Conservation (phyloP, 2,113 vertebrate genomes). For the Brachyhypopomus occidentalis region DNA sequence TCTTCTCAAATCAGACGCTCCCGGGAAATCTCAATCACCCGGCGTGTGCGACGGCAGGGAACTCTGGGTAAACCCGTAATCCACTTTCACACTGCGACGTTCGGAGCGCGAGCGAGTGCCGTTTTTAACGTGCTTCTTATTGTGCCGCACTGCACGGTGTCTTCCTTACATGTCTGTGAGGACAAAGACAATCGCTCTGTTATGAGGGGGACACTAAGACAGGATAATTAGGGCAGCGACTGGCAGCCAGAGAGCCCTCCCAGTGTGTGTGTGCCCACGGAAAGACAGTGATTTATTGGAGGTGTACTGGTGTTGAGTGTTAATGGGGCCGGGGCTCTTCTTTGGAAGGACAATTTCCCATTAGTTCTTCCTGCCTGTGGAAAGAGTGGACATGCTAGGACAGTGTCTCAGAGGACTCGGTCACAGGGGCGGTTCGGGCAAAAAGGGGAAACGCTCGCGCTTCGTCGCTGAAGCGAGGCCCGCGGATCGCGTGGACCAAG, state of each 20-base stretch:
- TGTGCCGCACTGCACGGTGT: too few species aligned
- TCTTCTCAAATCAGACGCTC: slow-evolving; percentile 5
- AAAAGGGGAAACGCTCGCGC: not conserved
- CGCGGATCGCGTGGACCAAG: not conserved
- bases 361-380: not conserved
- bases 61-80: not conserved
- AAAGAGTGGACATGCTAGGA: not conserved
- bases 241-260: slow-evolving; percentile 3
- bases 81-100: not conserved
- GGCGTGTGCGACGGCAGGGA: not conserved
- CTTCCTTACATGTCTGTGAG: not conserved
- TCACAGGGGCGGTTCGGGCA: slow-evolving; percentile 1
- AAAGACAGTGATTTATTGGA: slow-evolving; percentile 23
- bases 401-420: not conserved
- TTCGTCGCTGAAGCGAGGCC: not conserved
- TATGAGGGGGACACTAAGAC: not conserved
- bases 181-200: too few species aligned
- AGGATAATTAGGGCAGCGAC: not conserved
- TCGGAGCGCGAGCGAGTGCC: not conserved
- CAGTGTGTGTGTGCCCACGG: not conserved
- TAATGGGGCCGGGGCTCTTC: not conserved
- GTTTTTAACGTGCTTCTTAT: not conserved
- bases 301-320: slow-evolving; percentile 4
- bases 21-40: slow-evolving; percentile 3
- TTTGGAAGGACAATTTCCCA: not conserved